Percentiles rank a stretch among this genome's conserved stretches.
Evolutionary conservation across 2,888 invertebrate genomes (phyloP).

Genomic region (Siphlonurus alternatus): DNA sequence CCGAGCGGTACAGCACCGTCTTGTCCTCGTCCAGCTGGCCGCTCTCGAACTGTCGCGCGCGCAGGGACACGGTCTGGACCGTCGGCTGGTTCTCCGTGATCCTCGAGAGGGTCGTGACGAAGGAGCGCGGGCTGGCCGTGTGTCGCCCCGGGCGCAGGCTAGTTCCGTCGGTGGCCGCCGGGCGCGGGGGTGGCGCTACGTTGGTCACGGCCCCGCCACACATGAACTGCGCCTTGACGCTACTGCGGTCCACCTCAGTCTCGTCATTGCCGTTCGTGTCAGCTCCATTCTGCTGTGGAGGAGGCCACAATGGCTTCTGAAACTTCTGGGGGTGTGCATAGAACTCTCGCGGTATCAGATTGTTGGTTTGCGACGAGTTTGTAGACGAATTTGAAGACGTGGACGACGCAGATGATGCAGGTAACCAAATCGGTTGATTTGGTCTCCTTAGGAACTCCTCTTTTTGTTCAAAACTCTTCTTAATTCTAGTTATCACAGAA

Average conservation of each 20-base stretch:
- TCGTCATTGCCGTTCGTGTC: not conserved
- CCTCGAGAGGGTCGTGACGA: constrained; percentile 41
- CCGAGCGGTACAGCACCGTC: constrained; percentile 19
- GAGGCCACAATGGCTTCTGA: constrained; percentile 54
- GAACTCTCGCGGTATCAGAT: constrained; percentile 37
- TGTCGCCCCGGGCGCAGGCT: constrained; percentile 10
- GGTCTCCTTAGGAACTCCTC: constrained; percentile 73
- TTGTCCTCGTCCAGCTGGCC: constrained; percentile 38
- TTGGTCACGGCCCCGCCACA: constrained; percentile 13
- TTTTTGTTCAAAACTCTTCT: constrained; percentile 75
- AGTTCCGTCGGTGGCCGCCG: constrained; percentile 8
- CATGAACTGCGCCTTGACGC: constrained; percentile 12
- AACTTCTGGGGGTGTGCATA: constrained; percentile 64
- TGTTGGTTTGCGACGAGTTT: not conserved
- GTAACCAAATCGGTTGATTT: constrained; percentile 42
- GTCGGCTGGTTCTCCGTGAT: constrained; percentile 40
- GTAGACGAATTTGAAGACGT: constrained; percentile 21
- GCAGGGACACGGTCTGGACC: constrained; percentile 47
- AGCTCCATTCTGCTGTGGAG: constrained; percentile 22
- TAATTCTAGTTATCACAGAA: constrained; percentile 29
- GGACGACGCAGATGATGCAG: constrained; percentile 34
- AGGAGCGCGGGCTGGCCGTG: constrained; percentile 22
- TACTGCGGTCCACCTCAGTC: constrained; percentile 9
- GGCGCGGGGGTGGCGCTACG: not conserved
- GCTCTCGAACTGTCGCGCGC: constrained; percentile 56